phyloP scores from a whole-genome alignment of 2,113 vertebrate genomes.

The Ceyx cyanopectus region DNA sequence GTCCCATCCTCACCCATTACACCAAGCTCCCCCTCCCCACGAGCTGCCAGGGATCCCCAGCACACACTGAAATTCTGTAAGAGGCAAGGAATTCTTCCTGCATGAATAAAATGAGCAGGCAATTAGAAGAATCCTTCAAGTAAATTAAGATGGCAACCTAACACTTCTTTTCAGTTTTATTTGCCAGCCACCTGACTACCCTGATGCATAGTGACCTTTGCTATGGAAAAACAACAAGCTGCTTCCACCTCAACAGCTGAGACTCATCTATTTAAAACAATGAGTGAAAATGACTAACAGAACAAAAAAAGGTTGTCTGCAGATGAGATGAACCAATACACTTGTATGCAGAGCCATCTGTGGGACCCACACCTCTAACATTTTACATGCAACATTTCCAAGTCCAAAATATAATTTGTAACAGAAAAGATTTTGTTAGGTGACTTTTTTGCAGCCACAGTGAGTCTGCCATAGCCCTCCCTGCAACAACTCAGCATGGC shows the following conservation, averaged over 20 bases:
- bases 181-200: not conserved
- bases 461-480: not conserved
- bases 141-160: not conserved
- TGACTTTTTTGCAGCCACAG: not conserved
- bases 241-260: slow-evolving; percentile 53
- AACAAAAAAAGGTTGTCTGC: not conserved
- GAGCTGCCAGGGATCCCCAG: not conserved
- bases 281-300: slow-evolving; percentile 7
- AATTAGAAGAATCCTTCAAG: not conserved
- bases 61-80: slow-evolving; percentile 4
- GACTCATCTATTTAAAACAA: slow-evolving; percentile 61
- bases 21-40: not conserved
- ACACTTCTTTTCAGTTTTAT: not conserved
- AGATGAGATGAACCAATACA: not conserved
- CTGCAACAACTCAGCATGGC: not conserved
- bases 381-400: no score
- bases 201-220: slow-evolving; percentile 21
- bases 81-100: slow-evolving; percentile 45
- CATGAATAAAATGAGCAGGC: not conserved
- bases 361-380: not conserved
- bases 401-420: not conserved
- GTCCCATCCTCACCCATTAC: not conserved
- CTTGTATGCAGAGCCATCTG: not conserved
- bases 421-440: not conserved
- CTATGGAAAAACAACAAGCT: slow-evolving; percentile 63